These are phyloP conservation scores for Hucho hucho DNA, from an alignment of 2,113 vertebrate genomes.

Conservation along the genomic window DNA sequence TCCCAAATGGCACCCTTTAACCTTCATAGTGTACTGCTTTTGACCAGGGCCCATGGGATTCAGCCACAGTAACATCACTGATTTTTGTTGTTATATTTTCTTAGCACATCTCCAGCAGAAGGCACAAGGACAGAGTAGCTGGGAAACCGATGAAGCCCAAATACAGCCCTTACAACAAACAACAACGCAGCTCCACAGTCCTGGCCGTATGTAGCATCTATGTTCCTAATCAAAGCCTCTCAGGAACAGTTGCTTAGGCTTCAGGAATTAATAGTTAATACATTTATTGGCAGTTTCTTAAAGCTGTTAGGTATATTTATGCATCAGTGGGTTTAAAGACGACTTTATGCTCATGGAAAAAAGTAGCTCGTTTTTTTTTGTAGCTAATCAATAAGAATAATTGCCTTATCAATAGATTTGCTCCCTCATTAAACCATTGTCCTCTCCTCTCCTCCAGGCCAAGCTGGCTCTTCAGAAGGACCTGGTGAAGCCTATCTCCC, in stretches of 20 bases:
- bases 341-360: no score
- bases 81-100: constrained; percentile 49
- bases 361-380: no score
- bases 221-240: neutral
- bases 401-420: neutral
- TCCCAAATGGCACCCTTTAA: no score
- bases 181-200: constrained; percentile 82
- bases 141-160: constrained; percentile 96
- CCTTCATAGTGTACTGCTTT: no score
- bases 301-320: no score
- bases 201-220: constrained; percentile 80
- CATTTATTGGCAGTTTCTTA: no score
- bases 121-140: constrained; percentile 96
- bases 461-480: constrained; percentile 89
- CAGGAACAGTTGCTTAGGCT: neutral
- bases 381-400: no score
- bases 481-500: constrained; percentile 85
- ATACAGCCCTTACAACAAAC: constrained; percentile 94
- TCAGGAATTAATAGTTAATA: neutral
- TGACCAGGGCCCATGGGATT: no score
- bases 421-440: constrained; percentile 10
- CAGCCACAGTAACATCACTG: neutral
- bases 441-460: constrained; percentile 65
- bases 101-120: constrained; percentile 98
- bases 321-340: no score